Conservation (phyloP, 2,113 vertebrate genomes). For the Sylvicapra grimmia region DNA sequence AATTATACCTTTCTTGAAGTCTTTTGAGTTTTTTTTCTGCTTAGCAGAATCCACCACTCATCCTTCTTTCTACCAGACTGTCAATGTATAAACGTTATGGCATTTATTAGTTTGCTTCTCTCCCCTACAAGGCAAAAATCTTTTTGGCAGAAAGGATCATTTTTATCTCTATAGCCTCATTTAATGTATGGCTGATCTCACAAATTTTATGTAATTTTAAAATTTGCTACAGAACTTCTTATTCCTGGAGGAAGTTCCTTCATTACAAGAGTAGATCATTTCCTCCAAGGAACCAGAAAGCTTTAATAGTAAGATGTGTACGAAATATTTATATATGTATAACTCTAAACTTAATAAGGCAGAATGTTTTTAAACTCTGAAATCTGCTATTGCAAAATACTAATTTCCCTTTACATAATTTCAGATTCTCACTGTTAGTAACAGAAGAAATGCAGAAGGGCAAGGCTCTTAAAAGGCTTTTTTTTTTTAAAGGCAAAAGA, state of each 20-base stretch:
- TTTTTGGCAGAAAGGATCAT: not conserved
- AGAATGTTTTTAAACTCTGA: constrained; percentile 11
- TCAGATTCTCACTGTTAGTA: not conserved
- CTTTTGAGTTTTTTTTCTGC: not conserved
- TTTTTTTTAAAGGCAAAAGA: not conserved
- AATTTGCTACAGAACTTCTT: not conserved
- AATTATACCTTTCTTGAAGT: not conserved
- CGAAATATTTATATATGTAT: not conserved
- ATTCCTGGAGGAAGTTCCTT: not conserved
- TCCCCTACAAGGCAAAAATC: not conserved
- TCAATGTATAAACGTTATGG: not conserved
- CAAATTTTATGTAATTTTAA: not conserved
- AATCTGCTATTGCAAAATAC: constrained; percentile 42
- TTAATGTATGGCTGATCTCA: constrained; percentile 9
- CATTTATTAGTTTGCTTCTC: not conserved
- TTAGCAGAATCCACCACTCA: not conserved
- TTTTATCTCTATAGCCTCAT: not conserved
- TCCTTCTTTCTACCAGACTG: not conserved
- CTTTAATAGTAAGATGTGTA: constrained; percentile 6
- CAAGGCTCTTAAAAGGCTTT: not conserved
- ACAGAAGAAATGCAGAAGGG: not conserved
- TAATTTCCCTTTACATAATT: not conserved
- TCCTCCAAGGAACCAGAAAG: not conserved
- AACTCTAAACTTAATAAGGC: not conserved
- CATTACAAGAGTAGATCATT: not conserved